Base-by-base conservation (phyloP, 2,113 vertebrate genomes). In the Aplodontia rufa region DNA sequence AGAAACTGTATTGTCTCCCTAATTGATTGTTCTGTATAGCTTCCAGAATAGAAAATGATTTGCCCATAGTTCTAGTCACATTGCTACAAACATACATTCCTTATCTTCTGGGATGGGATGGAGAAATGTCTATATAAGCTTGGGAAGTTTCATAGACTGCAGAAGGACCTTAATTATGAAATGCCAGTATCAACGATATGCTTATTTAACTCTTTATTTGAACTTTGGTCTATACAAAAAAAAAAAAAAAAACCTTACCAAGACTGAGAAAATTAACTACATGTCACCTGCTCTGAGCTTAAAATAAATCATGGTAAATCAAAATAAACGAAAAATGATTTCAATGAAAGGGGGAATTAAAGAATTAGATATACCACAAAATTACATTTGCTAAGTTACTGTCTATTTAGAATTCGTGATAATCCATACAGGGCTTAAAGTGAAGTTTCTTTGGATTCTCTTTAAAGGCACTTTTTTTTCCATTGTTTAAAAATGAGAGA, bases 41-140 rank as follows among this genome's bases (percentile, higher is more conserved):
- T 76, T 95, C 91, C 49, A 88, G 90, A 95, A 86, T 30, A 51
- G 53, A 85, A 58, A 85, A 80, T 37, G 35, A 89, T 76, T 74
- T 58, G 47, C 26, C n/a, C 45, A 32, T 8, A 95, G 37, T 42
- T 91, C 72, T 71, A 30, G 1, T 78, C 49, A 37, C 3, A 9
- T 1, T 4, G 16, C 22, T 75, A 66, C 26, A 42, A 26, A 14
- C 7, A 32, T 6, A 6, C 0, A n/a, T 49, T 87, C 40, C 30
- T 60, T 60, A 9, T 60, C 58, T 78, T 42, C 11, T 37, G 62
- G n/a, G n/a, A 5, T 13, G 8, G 49, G 9, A 37, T 62, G 16
- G 9, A 32, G 26, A 37, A 40, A 64, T 35, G n/a, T 17, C 12
- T 51, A 71, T 24, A 30, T 0, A 24, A 32, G 8, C 6, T 64